These are phyloP conservation scores for Danio albolineatus DNA, from an alignment of 2,797 vertebrate species.

Conservation along the genomic window DNA sequence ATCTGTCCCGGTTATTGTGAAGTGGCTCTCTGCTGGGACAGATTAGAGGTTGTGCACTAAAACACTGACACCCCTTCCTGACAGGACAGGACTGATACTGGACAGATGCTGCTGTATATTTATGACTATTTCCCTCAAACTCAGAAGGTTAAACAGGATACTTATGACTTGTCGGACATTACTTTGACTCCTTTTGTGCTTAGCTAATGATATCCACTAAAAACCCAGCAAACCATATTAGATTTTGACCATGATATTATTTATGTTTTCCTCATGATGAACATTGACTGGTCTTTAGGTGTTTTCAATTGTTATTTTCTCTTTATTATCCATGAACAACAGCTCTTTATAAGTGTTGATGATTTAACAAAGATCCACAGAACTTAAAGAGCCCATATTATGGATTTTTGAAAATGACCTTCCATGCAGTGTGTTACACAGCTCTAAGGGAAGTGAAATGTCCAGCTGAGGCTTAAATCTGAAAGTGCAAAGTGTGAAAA, in stretches of 20 bases:
- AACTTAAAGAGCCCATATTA: too few relatives aligned
- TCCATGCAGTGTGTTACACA: too few relatives aligned
- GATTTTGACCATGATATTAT: too few relatives aligned
- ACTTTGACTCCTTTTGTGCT: not conserved
- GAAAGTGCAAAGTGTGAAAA: too few relatives aligned
- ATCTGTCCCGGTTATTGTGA: conserved; percentile 59
- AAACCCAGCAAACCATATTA: not conserved
- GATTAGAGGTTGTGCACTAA: conserved; percentile 49
- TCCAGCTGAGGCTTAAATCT: too few relatives aligned
- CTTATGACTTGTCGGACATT: conserved; percentile 10
- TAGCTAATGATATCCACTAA: not conserved
- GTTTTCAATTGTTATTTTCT: not conserved
- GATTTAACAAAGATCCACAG: not conserved
- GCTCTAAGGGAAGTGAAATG: too few relatives aligned
- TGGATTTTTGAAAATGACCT: too few relatives aligned
- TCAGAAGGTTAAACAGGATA: conserved; percentile 37
- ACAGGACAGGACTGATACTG: conserved; percentile 44
- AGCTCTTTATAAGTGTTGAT: too few relatives aligned
- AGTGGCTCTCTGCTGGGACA: conserved; percentile 50
- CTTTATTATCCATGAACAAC: too few relatives aligned
- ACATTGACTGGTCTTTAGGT: not conserved
- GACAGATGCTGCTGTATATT: conserved; percentile 69
- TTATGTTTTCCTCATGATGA: not conserved
- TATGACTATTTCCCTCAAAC: conserved; percentile 56
- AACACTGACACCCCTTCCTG: conserved; percentile 35